These are phyloP conservation scores for Antheraea assamensis DNA, from an alignment of 2,888 invertebrate species.

Conservation along the genomic window DNA sequence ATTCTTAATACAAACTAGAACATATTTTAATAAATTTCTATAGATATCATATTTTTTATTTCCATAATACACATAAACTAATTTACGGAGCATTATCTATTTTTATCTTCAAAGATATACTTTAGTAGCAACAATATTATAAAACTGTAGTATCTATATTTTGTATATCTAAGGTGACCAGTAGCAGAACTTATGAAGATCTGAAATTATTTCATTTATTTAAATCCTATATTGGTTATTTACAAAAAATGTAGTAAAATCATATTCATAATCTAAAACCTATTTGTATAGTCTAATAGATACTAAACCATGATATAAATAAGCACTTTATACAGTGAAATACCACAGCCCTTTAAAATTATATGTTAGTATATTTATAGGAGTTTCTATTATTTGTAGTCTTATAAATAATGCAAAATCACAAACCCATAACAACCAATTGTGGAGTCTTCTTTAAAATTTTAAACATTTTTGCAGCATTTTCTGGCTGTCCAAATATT, in stretches of 20 bases:
- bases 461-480: constrained; percentile 83
- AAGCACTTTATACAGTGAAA: neutral
- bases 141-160: neutral
- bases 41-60: neutral
- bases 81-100: neutral
- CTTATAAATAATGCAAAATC: neutral
- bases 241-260: neutral
- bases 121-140: neutral
- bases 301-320: neutral
- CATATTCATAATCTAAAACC: neutral
- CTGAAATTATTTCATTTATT: neutral
- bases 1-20: neutral
- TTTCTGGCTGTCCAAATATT: constrained; percentile 87
- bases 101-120: neutral
- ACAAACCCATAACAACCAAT: constrained; percentile 85
- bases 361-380: neutral
- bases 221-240: neutral
- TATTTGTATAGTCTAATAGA: neutral
- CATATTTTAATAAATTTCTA: neutral
- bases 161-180: neutral
- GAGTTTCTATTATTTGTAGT: neutral
- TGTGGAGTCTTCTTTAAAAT: constrained; percentile 87
- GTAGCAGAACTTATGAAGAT: neutral
- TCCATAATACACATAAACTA: neutral
- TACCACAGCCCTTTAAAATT: neutral